phyloP scores from a whole-genome alignment of 2,888 invertebrate species.

The Tromatobia lineatoria region DNA sequence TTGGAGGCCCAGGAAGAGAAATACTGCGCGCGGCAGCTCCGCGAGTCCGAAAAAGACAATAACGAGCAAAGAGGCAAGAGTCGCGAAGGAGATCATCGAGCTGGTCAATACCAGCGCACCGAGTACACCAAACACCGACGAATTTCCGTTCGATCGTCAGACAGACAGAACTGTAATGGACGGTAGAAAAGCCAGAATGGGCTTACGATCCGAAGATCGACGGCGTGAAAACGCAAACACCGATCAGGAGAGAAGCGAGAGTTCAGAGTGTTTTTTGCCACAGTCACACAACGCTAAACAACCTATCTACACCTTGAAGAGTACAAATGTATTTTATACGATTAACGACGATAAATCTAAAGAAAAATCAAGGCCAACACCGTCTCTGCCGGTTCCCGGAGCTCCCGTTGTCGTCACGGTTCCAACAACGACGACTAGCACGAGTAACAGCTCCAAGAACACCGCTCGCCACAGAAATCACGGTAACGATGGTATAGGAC shows the following conservation, averaged over 20 bases:
- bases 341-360: conserved; percentile 34
- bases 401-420: background rate
- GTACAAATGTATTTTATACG: conserved; percentile 59
- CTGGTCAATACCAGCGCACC: conserved; percentile 48
- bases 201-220: conserved; percentile 80
- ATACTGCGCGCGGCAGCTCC: conserved; percentile 46
- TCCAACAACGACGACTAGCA: conserved; percentile 16
- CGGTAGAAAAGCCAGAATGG: conserved; percentile 83
- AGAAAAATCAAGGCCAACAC: conserved; percentile 26
- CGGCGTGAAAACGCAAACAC: conserved; percentile 72
- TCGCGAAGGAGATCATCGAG: conserved; percentile 75
- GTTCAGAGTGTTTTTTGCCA: conserved; percentile 83
- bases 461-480: conserved; percentile 30
- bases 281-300: conserved; percentile 71
- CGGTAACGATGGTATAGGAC: conserved; percentile 38
- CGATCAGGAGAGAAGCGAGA: conserved; percentile 81
- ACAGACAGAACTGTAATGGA: conserved; percentile 81
- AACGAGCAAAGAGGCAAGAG: conserved; percentile 69
- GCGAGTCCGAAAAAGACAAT: conserved; percentile 71
- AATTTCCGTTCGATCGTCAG: conserved; percentile 81
- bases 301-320: conserved; percentile 67
- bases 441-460: conserved; percentile 38
- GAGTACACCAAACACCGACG: conserved; percentile 78
- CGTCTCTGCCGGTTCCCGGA: background rate
- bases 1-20: conserved; percentile 78